Evolutionary conservation across 2,888 invertebrate genomes (phyloP), one percentile per base, ranked within the genome.

Genomic region (Plebejus anna): DNA sequence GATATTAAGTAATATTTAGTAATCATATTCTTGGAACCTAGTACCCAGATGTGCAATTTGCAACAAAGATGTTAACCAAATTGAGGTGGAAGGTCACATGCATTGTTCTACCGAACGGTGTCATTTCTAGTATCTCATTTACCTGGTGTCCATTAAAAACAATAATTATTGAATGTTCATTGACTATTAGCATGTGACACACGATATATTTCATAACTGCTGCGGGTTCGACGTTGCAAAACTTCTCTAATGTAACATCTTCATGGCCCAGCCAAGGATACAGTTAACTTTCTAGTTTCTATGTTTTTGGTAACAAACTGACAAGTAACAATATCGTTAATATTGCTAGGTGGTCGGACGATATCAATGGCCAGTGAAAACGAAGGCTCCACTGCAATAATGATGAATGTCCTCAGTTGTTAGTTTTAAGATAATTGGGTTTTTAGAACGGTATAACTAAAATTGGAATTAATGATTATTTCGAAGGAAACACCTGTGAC

Each of bases 181-280:
- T 11, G 11, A 4, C 11, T 2, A 71, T 38, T 57, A 22, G 38
- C 38, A 71, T 76, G 80, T 75, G 76, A 76, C 81, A 80, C 78
- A 77, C 78, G 80, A 77, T 70, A 75, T 77, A 78, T 83, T 83
- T 82, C 83, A 81, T 82, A 83, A 84, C 78, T 76, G 76, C 79
- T 79, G 78, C 78, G 78, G 71, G 79, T 78, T 75, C 78, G 78
- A 78, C 78, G 77, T 81, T 81, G 76, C 79, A 70, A 75, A 76
- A 81, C 55, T 47, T 76, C 73, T 77, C 77, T 79, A 79, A 79
- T 79, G 81, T 79, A 81, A 80, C 77, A 28, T 72, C 79, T 73
- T 47, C 80, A 79, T 79, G 80, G 80, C 61, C 76, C 72, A 38
- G 36, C 28, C 76, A 57, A 71, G 71, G 76, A 16, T 38, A 38